Percentiles rank a stretch among this genome's conserved stretches.
phyloP scores from a whole-genome alignment of 2,797 vertebrate species.

The Selene dorsalis region DNA sequence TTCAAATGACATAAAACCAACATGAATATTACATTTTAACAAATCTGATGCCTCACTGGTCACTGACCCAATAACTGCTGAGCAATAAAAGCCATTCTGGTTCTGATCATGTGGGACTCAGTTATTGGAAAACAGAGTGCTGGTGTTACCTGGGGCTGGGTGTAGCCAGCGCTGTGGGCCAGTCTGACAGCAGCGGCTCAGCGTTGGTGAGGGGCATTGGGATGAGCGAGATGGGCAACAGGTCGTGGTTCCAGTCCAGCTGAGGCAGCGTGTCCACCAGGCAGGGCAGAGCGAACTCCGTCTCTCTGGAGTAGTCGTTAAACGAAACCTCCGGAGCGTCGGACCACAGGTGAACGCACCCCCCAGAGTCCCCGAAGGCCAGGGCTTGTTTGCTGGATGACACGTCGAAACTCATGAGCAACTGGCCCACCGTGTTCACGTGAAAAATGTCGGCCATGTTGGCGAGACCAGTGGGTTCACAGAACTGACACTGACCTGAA shows the following conservation, averaged over 20 bases:
- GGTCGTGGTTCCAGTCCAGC: slow-evolving; percentile 96
- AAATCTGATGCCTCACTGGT: no score
- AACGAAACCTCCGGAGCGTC: slow-evolving; percentile 93
- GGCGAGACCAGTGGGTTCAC: slow-evolving; percentile 96
- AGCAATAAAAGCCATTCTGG: no score
- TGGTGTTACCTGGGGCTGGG: slow-evolving; percentile 90
- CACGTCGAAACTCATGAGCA: slow-evolving; percentile 97
- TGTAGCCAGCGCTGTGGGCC: slow-evolving; percentile 86
- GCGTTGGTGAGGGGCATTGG: slow-evolving; percentile 91
- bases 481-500: slow-evolving; percentile 97
- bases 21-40: no score
- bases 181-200: slow-evolving; percentile 92
- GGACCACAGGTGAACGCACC: slow-evolving; percentile 96
- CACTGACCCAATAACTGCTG: no score
- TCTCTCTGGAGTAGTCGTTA: slow-evolving; percentile 94
- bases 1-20: no score
- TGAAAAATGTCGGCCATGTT: slow-evolving; percentile 95
- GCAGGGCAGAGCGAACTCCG: slow-evolving; percentile 94
- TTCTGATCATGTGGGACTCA: no score
- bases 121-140: no score
- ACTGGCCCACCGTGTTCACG: slow-evolving; percentile 94
- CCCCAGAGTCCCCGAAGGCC: slow-evolving; percentile 96
- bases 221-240: slow-evolving; percentile 94
- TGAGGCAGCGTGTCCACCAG: slow-evolving; percentile 94
- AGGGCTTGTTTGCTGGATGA: slow-evolving; percentile 96